Evolutionary conservation across 2,797 vertebrate genomes (phyloP).

Genomic region (Heterohyrax brucei): DNA sequence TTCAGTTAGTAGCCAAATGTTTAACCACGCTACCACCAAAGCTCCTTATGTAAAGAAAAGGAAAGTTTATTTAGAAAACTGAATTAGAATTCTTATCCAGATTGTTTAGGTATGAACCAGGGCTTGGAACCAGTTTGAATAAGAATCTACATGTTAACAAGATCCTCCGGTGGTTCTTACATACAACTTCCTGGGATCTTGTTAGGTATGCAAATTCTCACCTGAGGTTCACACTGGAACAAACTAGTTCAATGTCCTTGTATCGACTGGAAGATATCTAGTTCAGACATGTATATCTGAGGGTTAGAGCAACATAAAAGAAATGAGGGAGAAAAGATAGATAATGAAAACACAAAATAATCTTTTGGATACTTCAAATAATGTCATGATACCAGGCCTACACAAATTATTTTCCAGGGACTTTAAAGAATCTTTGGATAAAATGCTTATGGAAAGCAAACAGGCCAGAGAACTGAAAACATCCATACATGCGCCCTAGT

Average conservation of each 20-base stretch:
- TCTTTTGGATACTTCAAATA: constrained; percentile 52
- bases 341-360: not conserved
- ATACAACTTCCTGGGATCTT: too few species aligned
- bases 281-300: not conserved
- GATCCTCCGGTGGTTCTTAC: too few species aligned
- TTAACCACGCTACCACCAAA: too few species aligned
- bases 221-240: too few species aligned
- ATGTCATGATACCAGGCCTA: constrained; percentile 13
- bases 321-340: not conserved
- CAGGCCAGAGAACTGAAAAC: constrained; percentile 24
- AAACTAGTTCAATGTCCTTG: too few species aligned
- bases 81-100: constrained; percentile 30
- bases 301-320: constrained; percentile 4
- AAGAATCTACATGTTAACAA: too few species aligned
- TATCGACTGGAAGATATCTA: constrained; percentile 18
- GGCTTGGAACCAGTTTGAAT: too few species aligned
- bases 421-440: constrained; percentile 63
- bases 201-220: too few species aligned
- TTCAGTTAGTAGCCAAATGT: too few species aligned
- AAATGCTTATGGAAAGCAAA: constrained; percentile 39
- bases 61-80: constrained; percentile 43
- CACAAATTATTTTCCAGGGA: constrained; percentile 55
- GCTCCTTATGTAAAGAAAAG: not conserved
- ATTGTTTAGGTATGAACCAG: not conserved
- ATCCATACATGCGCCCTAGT: constrained; percentile 18